Evolutionary conservation across 2,113 vertebrate species (phyloP).

Genomic region (Sturnus vulgaris): DNA sequence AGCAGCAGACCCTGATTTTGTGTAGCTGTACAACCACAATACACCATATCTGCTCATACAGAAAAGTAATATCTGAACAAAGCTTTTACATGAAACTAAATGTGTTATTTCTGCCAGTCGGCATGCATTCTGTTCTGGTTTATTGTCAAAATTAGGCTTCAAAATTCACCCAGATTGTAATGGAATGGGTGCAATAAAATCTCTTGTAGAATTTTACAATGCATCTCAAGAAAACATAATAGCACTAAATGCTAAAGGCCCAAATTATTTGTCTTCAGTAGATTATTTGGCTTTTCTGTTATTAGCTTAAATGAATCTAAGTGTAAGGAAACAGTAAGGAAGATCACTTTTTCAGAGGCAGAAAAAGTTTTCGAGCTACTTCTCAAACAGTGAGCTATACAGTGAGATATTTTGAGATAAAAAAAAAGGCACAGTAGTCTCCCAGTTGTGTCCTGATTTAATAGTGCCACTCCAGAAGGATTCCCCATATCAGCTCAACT

Average conservation of each 20-base stretch:
- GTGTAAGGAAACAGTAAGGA: not conserved
- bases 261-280: not conserved
- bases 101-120: not conserved
- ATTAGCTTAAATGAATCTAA: not conserved
- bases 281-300: not conserved
- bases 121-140: not conserved
- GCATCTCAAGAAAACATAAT: not conserved
- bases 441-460: not conserved
- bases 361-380: not conserved
- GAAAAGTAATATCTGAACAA: not conserved
- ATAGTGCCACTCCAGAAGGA: not conserved
- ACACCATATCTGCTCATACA: not conserved
- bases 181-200: not conserved
- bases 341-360: not conserved
- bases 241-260: not conserved
- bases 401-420: not conserved
- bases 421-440: not conserved
- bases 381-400: not conserved
- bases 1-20: not conserved
- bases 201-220: not conserved
- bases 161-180: not conserved
- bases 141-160: not conserved
- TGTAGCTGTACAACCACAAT: not conserved
- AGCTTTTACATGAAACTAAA: not conserved
- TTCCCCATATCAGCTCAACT: not conserved